Evolutionary conservation across 1,140 invertebrate species (phyloP), one percentile per base, ranked within the genome.

Genomic region (Cotesia vestalis): DNA sequence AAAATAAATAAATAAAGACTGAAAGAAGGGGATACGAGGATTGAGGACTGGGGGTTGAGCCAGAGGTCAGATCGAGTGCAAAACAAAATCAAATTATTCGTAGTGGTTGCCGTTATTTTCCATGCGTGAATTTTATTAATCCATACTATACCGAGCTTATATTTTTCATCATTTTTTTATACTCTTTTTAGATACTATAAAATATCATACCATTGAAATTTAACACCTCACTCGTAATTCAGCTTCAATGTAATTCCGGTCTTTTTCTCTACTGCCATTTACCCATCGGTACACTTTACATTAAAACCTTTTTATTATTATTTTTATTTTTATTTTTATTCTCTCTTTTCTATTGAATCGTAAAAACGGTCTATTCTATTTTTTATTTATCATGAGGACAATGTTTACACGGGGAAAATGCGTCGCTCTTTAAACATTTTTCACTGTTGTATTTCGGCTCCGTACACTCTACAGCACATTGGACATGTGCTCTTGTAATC

Each of bases 31-130:
- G 38, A 67, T 34, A 51, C 46, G 12, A 40, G 38, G 9, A n/a
- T 59, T 52, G 46, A 59, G 66, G 17, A 17, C 17, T 17, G 17
- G 17, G 17, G 17, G 17, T 17, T 17, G 46, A 59, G 66, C n/a
- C 3, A 63, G 36, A 51, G 17, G 17, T 66, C 20, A 36, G 51
- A 66, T 64, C 46, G 34, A 64, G 35, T 71, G 76, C 80, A 83
- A 83, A 83, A 83, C 80, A 72, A 83, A 84, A 84, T 84, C 79
- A 80, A 84, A 84, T 84, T 79, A 82, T 79, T 82, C 82, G 78
- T 78, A 78, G 80, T 83, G 78, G 75, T 78, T 79, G 75, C 20
- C 76, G 80, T 78, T 84, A 83, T 83, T 84, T 84, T 83, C 81
- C 81, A 84, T 84, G 81, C 80, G 82, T 84, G 83, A 84, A 84